Conservation (phyloP, 1,140 invertebrate species). For the Homarus americanus region DNA sequence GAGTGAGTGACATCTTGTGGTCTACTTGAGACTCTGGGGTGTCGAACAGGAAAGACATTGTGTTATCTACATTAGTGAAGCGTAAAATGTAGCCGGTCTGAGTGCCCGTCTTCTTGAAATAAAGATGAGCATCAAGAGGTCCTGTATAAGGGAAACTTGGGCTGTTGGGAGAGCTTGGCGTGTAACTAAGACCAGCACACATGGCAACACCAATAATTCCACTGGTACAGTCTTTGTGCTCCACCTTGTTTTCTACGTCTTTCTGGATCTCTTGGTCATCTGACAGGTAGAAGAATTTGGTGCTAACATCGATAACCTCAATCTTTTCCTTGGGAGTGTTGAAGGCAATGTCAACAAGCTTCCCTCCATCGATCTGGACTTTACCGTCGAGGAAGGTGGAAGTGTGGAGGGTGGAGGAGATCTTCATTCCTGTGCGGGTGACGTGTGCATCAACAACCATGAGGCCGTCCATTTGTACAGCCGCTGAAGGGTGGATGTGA, state of each 20-base stretch:
- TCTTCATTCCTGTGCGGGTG: slow-evolving; percentile 86
- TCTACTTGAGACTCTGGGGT: slow-evolving; percentile 31
- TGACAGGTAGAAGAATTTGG: slow-evolving; percentile 50
- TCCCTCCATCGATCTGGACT: slow-evolving; percentile 82
- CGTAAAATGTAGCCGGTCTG: slow-evolving; percentile 50
- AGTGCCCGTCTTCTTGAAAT: slow-evolving; percentile 53
- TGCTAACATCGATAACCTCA: slow-evolving; percentile 83
- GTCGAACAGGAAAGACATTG: slow-evolving; percentile 34
- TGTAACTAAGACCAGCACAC: too few relatives aligned
- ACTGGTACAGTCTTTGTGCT: too few relatives aligned
- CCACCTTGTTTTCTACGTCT: background rate
- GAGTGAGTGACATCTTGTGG: slow-evolving; percentile 19
- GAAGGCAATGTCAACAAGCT: slow-evolving; percentile 87
- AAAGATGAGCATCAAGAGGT: background rate
- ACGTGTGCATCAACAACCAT: slow-evolving; percentile 88
- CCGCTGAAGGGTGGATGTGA: slow-evolving; percentile 81
- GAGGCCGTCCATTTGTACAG: slow-evolving; percentile 84
- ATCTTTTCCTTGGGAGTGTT: slow-evolving; percentile 88
- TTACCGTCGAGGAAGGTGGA: slow-evolving; percentile 87
- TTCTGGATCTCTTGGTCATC: slow-evolving; percentile 22
- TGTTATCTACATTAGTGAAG: background rate
- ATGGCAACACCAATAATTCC: too few relatives aligned
- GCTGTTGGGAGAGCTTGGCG: too few relatives aligned
- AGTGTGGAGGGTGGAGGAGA: slow-evolving; percentile 86
- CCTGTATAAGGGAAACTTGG: too few relatives aligned